Percentiles rank a stretch among this genome's conserved stretches.
Evolutionary conservation across 2,888 invertebrate species (phyloP).

Genomic region (Drosophila putrida): DNA sequence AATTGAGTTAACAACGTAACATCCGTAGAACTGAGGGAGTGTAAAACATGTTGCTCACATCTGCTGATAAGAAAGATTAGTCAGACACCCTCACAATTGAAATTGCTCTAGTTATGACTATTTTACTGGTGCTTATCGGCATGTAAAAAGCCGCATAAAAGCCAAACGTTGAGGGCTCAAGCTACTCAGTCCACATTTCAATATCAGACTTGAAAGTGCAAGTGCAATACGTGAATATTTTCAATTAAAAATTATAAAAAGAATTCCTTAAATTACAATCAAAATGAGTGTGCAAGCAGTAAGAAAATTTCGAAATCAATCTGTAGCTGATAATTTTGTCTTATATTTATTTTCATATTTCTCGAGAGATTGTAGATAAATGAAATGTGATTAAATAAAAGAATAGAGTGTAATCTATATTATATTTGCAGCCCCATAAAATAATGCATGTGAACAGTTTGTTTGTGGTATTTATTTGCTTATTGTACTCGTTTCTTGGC

Average conservation of each 20-base stretch:
- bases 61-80: conserved; percentile 54
- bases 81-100: conserved; percentile 23
- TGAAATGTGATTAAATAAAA: background rate
- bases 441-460: conserved; percentile 1
- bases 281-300: conserved; percentile 47
- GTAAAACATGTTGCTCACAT: conserved; percentile 6
- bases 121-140: conserved; percentile 44
- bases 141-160: conserved; percentile 37
- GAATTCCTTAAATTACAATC: conserved; percentile 1
- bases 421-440: conserved; percentile 21
- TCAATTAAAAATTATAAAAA: background rate
- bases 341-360: background rate
- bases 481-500: conserved; percentile 5
- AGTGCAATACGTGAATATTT: conserved; percentile 5
- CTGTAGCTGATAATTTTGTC: background rate
- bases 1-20: conserved; percentile 3
- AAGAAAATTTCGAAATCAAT: conserved; percentile 8
- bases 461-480: conserved; percentile 6
- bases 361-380: no score
- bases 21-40: conserved; percentile 1
- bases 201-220: conserved; percentile 17
- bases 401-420: background rate
- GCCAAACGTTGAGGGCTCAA: background rate
- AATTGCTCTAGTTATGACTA: conserved; percentile 26
- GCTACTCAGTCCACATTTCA: conserved; percentile 38